A percentile compares a stretch with the other conserved stretches of the same genome.
Evolutionary conservation across 2,113 vertebrate species (phyloP).

Genomic region (Entelurus aequoreus): DNA sequence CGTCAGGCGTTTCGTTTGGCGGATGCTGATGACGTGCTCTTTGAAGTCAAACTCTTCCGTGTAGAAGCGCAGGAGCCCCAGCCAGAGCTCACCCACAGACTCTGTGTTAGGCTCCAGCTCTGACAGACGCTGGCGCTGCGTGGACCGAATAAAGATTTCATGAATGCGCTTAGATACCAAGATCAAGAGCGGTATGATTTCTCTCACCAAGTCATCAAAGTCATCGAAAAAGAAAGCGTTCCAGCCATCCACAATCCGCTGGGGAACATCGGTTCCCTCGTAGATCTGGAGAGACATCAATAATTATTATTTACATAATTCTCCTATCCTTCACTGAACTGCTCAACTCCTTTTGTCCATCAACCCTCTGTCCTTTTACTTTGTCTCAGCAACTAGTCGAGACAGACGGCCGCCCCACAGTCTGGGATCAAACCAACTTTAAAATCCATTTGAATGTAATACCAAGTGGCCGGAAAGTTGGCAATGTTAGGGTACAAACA

Average conservation of each 20-base stretch:
- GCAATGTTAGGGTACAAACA: too few species aligned
- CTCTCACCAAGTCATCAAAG: constrained; percentile 86
- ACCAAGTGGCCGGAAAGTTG: too few species aligned
- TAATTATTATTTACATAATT: not conserved
- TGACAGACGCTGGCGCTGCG: constrained; percentile 79
- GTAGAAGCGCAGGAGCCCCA: constrained; percentile 93
- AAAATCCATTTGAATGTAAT: too few species aligned
- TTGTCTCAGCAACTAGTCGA: too few species aligned
- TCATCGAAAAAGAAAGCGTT: constrained; percentile 96
- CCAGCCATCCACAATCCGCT: constrained; percentile 98
- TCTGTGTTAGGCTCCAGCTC: constrained; percentile 84
- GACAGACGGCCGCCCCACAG: too few species aligned
- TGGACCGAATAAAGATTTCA: not conserved
- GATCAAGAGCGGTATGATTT: constrained; percentile 25
- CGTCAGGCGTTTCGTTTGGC: constrained; percentile 89
- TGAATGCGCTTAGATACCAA: not conserved
- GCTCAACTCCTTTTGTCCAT: too few species aligned
- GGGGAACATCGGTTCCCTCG: constrained; percentile 83
- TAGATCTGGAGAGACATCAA: constrained; percentile 77
- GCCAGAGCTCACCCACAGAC: constrained; percentile 92
- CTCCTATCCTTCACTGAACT: too few species aligned
- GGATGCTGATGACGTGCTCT: constrained; percentile 96
- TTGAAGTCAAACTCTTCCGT: constrained; percentile 99
- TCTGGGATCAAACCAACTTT: too few species aligned
- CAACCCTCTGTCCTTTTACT: too few species aligned